Evolutionary conservation across 2,113 vertebrate genomes (phyloP).

Genomic region (Pelobates fuscus): DNA sequence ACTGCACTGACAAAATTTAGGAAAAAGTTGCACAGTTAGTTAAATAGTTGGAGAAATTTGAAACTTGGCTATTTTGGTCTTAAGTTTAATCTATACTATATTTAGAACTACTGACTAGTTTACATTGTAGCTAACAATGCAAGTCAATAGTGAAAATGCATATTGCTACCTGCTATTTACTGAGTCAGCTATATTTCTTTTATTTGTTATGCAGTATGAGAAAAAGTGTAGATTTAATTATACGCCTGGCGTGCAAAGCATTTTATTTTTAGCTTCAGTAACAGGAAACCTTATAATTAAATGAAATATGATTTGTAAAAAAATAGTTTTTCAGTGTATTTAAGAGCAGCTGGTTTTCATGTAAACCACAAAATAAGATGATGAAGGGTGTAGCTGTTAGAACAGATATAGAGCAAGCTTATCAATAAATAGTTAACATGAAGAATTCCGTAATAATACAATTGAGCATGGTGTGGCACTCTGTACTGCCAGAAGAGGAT

Average conservation of each 20-base stretch:
- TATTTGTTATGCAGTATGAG: no score
- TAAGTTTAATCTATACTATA: no score
- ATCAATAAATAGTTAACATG: neutral
- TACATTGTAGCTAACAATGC: no score
- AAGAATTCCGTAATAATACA: neutral
- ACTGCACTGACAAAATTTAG: no score
- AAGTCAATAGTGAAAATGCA: no score
- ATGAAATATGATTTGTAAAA: conserved; percentile 29
- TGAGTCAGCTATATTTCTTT: no score
- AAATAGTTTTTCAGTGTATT: conserved; percentile 28
- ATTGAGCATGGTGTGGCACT: neutral
- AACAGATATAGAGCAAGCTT: neutral
- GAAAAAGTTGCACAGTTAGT: no score
- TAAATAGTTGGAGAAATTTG: no score
- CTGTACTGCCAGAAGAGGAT: no score
- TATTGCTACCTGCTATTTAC: no score
- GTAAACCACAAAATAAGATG: neutral
- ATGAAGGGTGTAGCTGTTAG: conserved; percentile 8
- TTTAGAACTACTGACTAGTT: no score
- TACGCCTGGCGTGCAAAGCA: neutral
- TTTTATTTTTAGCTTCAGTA: conserved; percentile 37
- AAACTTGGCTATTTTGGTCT: no score
- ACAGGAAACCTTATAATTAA: conserved; percentile 40
- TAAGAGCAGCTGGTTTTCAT: conserved; percentile 30
- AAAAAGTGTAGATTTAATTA: conserved; percentile 40